Evolutionary conservation across 2,113 vertebrate genomes (phyloP).

Genomic region (Regulus satrapa): DNA sequence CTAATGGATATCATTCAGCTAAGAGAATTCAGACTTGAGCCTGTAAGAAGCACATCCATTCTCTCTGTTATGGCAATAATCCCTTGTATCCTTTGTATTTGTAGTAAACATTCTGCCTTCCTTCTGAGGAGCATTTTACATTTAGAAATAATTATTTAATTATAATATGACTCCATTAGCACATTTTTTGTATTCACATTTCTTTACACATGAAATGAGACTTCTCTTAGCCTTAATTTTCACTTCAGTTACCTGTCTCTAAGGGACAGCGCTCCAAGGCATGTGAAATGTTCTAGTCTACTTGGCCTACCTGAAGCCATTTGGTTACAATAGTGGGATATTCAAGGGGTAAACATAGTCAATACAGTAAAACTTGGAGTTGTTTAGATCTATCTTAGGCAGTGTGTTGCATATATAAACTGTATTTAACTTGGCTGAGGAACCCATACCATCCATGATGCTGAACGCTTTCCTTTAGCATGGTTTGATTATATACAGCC

Average conservation of each 20-base stretch:
- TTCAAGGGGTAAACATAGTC: neutral
- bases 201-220: neutral
- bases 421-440: neutral
- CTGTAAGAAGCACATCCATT: neutral
- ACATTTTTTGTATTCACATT: neutral
- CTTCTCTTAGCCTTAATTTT: neutral
- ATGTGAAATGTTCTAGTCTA: neutral
- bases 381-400: neutral
- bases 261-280: neutral
- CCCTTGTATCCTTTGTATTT: neutral
- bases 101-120: neutral
- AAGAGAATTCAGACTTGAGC: neutral
- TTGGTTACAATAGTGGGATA: neutral
- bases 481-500: neutral
- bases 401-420: neutral
- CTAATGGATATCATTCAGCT: neutral
- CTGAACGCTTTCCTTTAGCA: neutral
- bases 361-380: neutral
- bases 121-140: neutral
- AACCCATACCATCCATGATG: neutral
- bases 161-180: neutral
- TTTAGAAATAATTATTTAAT: neutral
- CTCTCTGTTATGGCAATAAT: neutral
- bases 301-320: neutral
- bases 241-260: neutral